These are phyloP conservation scores for Lepidurus couesii DNA, from an alignment of 1,140 invertebrate species.

Conservation along the genomic window DNA sequence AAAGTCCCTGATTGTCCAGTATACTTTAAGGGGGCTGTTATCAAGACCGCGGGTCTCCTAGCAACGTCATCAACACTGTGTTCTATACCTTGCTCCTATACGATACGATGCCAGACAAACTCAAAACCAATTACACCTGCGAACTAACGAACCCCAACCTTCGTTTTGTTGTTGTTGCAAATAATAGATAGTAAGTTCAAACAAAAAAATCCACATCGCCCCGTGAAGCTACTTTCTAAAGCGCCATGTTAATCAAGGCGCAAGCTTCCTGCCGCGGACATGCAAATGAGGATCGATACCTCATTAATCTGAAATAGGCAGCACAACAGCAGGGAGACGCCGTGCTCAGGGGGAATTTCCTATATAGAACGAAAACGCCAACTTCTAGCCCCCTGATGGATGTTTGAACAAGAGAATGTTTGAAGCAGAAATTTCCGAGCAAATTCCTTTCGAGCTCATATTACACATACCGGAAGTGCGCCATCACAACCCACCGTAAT, in stretches of 20 bases:
- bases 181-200: background rate
- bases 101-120: background rate
- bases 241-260: conserved; percentile 11
- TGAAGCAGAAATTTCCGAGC: background rate
- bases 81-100: background rate
- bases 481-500: background rate
- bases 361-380: background rate
- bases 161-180: too few relatives aligned
- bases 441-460: conserved; percentile 13
- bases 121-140: too few relatives aligned
- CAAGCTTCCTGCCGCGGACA: conserved; percentile 20
- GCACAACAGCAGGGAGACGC: background rate
- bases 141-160: too few relatives aligned
- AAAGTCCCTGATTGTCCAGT: background rate
- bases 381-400: background rate
- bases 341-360: conserved; percentile 11
- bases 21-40: background rate
- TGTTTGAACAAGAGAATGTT: conserved; percentile 4
- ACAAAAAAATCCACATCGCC: background rate
- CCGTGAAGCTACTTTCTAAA: background rate
- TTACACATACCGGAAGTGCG: conserved; percentile 8
- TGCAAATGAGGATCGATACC: conserved; percentile 21
- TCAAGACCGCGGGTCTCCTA: background rate
- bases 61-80: background rate
- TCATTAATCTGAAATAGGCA: conserved; percentile 11